phyloP scores from a whole-genome alignment of 30 jellyfish, hydroid and myxozoan genomes.

The Clytia hemisphaerica region DNA sequence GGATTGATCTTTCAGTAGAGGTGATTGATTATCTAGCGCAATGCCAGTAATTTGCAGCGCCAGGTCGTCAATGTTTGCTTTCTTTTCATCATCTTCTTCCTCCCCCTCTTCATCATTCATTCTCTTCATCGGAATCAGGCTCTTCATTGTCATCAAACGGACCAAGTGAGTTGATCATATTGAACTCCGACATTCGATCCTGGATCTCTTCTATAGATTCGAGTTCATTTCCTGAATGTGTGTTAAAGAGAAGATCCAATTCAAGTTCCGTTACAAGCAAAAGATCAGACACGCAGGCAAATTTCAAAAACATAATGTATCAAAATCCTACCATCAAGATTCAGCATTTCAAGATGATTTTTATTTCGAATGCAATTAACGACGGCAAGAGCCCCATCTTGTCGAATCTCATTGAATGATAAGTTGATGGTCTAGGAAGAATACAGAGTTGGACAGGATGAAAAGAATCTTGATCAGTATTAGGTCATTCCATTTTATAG shows the following conservation, averaged over 20 bases:
- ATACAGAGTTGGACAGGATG: no score
- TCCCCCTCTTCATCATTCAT: constrained; percentile 23
- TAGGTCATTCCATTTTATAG: no score
- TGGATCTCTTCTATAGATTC: constrained; percentile 60
- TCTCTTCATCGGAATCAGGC: constrained; percentile 80
- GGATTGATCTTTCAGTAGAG: no score
- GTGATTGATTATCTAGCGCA: constrained; percentile 43
- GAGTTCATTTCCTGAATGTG: constrained; percentile 60
- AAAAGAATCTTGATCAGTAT: no score
- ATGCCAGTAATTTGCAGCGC: constrained; percentile 56
- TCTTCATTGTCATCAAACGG: constrained; percentile 86
- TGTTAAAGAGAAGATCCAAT: no score
- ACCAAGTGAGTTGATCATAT: constrained; percentile 51
- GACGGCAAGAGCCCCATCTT: constrained; percentile 79
- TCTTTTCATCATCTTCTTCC: constrained; percentile 10
- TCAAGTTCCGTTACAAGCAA: no score
- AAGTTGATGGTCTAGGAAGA: no score
- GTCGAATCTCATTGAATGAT: constrained; percentile 69
- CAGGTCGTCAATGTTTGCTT: constrained; percentile 1
- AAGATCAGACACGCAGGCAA: no score
- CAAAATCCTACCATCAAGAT: constrained; percentile 71
- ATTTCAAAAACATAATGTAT: no score
- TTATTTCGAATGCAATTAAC: constrained; percentile 57
- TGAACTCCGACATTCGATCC: constrained; percentile 49
- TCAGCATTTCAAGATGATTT: constrained; percentile 42